Percentiles rank a stretch among this genome's conserved stretches.
Evolutionary conservation across 30 jellyfish, hydroid and myxozoan genomes (phyloP).

Genomic region (Cassiopea andromeda): DNA sequence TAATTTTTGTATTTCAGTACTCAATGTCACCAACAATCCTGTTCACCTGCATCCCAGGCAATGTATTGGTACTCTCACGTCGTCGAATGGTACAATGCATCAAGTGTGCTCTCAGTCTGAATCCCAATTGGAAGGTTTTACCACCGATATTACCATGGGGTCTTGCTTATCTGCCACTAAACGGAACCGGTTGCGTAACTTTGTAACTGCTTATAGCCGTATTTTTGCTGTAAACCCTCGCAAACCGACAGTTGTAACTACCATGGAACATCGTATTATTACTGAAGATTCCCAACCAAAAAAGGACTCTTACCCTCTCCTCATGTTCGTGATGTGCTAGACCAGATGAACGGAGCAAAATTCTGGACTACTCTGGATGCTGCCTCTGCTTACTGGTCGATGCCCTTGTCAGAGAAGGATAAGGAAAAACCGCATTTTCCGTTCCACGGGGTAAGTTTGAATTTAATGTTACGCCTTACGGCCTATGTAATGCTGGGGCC

Average conservation of each 20-base stretch:
- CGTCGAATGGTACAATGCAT: not conserved
- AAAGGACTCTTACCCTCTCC: conserved; percentile 49
- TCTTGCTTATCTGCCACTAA: not conserved
- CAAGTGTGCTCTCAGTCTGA: not conserved
- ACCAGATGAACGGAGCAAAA: conserved; percentile 43
- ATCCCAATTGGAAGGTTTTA: not conserved
- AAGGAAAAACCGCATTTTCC: not conserved
- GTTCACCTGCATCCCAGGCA: not conserved
- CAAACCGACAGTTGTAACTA: not conserved
- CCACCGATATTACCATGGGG: not conserved
- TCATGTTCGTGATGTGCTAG: conserved; percentile 62
- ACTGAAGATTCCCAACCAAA: conserved; percentile 32
- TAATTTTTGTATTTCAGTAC: not conserved
- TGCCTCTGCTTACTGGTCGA: conserved; percentile 9
- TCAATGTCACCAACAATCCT: not conserved
- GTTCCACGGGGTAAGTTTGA: conserved; percentile 48
- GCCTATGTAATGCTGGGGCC: conserved; percentile 39
- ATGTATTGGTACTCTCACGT: not conserved
- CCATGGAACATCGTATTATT: conserved; percentile 39
- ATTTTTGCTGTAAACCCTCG: not conserved
- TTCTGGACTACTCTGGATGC: conserved; percentile 60
- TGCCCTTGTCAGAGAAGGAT: conserved; percentile 19
- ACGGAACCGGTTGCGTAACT: not conserved
- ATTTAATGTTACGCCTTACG: conserved; percentile 35
- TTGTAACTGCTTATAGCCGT: not conserved